phyloP scores from a whole-genome alignment of 2,888 invertebrate species.

The Drosophila demipolita region DNA sequence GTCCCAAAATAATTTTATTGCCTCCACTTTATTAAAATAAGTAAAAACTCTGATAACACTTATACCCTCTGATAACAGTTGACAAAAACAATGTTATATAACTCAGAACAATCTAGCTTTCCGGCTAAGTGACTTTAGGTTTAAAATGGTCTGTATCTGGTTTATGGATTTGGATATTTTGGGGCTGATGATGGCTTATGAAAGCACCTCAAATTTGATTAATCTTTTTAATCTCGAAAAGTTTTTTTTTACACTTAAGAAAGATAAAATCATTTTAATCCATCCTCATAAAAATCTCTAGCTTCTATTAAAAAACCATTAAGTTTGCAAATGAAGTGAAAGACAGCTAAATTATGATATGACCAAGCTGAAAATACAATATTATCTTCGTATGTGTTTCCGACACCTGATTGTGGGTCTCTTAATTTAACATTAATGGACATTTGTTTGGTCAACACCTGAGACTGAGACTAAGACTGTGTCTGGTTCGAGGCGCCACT shows the following conservation, averaged over 20 bases:
- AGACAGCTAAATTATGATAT: slow-evolving; percentile 25
- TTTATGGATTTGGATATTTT: neutral
- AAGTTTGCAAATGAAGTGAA: slow-evolving; percentile 26
- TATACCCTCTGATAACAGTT: neutral
- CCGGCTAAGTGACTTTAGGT: neutral
- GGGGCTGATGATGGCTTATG: neutral
- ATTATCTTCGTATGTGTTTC: slow-evolving; percentile 30
- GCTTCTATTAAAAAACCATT: slow-evolving; percentile 30
- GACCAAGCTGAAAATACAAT: slow-evolving; percentile 10
- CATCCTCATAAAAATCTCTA: neutral
- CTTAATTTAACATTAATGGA: slow-evolving; percentile 49
- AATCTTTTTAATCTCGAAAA: neutral
- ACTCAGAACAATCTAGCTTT: neutral
- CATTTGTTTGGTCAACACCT: slow-evolving; percentile 61
- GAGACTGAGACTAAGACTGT: slow-evolving; percentile 30
- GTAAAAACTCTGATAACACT: neutral
- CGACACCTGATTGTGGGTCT: slow-evolving; percentile 15
- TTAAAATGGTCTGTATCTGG: neutral
- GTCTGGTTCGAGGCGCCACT: slow-evolving; percentile 41
- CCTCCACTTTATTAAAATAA: neutral
- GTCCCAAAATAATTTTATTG: neutral
- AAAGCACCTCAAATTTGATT: neutral
- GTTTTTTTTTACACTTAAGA: neutral
- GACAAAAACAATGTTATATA: neutral
- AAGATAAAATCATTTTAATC: neutral